Conservation (phyloP, 2,113 vertebrate genomes). For the Ondatra zibethicus region DNA sequence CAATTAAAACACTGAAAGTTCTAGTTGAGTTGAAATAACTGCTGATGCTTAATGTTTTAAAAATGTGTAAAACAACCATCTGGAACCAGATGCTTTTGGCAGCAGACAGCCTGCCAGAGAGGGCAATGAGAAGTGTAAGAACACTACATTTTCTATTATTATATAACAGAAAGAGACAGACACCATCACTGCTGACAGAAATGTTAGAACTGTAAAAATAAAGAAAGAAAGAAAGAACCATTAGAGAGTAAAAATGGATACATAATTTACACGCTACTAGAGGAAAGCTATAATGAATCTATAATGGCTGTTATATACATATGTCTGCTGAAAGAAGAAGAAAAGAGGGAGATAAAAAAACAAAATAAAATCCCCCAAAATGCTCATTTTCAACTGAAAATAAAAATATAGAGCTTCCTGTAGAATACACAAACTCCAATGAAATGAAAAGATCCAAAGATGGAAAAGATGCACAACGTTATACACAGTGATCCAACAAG, state of each 20-base stretch:
- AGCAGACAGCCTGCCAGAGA: not conserved
- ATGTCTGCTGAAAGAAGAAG: not conserved
- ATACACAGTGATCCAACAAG: not conserved
- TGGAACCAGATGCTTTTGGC: constrained; percentile 69
- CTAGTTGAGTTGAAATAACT: constrained; percentile 64
- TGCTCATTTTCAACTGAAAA: constrained; percentile 14
- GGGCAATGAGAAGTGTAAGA: constrained; percentile 1
- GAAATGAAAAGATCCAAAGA: not conserved
- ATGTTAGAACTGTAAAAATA: not conserved
- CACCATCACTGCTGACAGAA: not conserved
- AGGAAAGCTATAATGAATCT: not conserved
- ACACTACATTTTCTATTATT: not conserved
- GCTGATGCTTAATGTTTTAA: constrained; percentile 44
- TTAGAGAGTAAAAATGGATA: constrained; percentile 8
- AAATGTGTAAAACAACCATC: constrained; percentile 62
- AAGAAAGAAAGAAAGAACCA: not conserved
- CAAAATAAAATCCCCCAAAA: not conserved
- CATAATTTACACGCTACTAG: not conserved
- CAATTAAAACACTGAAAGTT: constrained; percentile 43
- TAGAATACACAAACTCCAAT: not conserved
- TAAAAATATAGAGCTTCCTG: not conserved
- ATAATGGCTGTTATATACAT: not conserved
- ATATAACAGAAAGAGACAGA: constrained; percentile 9
- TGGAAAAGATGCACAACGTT: not conserved
- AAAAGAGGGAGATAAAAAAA: not conserved